Conservation (phyloP, 1,140 invertebrate genomes). For the Nomia melanderi region DNA sequence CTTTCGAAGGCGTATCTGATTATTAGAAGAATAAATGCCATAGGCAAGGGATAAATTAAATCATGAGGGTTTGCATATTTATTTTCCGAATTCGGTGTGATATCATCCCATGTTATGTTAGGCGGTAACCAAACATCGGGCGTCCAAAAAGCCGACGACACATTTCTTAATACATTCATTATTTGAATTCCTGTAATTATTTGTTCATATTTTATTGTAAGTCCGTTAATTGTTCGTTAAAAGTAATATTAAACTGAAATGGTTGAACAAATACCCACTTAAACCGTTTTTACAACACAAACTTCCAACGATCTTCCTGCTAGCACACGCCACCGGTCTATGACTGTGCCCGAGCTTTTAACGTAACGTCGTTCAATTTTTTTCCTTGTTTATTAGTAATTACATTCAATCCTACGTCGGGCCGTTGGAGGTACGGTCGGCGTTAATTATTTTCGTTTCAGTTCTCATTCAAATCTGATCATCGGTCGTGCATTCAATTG, state of each 20-base stretch:
- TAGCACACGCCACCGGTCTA: conserved; percentile 12
- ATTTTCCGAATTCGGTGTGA: conserved; percentile 88
- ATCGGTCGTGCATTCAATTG: neutral
- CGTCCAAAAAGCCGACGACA: conserved; percentile 88
- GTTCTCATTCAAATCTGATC: neutral
- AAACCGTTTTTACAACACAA: conserved; percentile 9
- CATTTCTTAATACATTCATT: conserved; percentile 74
- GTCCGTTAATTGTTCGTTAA: neutral
- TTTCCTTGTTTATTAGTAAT: neutral
- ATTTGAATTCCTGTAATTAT: conserved; percentile 28
- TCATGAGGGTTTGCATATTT: conserved; percentile 91
- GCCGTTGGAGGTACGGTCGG: neutral
- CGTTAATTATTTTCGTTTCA: neutral
- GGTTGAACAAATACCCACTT: neutral
- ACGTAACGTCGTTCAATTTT: neutral
- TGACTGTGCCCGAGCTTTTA: conserved; percentile 14
- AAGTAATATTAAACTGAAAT: neutral
- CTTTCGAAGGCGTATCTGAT: conserved; percentile 90
- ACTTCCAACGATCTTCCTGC: conserved; percentile 4
- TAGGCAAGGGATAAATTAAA: conserved; percentile 89
- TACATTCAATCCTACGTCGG: neutral
- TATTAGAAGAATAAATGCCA: conserved; percentile 88
- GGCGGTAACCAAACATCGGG: conserved; percentile 93
- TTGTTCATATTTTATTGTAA: neutral
- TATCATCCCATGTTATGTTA: conserved; percentile 93